Conservation (phyloP, 2,797 vertebrate species). For the Gobionotothen gibberifrons region DNA sequence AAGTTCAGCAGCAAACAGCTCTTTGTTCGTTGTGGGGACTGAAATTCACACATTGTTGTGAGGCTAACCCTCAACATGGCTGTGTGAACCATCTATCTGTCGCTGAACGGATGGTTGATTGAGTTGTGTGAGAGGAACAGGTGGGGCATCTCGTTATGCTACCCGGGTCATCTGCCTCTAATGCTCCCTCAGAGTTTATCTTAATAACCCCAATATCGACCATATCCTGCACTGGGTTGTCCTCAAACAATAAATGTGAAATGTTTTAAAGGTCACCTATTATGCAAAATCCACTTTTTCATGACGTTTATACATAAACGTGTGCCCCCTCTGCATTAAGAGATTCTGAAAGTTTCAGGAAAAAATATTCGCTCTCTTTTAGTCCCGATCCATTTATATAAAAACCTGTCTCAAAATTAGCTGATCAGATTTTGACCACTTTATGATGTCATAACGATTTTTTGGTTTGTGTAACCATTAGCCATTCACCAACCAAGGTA, state of each 20-base stretch:
- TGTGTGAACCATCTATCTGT: constrained; percentile 6
- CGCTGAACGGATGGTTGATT: neutral
- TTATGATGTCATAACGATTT: too few relatives aligned
- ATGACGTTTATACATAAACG: too few relatives aligned
- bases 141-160: constrained; percentile 3
- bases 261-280: neutral
- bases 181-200: constrained; percentile 8
- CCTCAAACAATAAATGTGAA: neutral
- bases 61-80: neutral
- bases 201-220: neutral
- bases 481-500: too few relatives aligned
- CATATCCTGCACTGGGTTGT: neutral
- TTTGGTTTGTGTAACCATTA: too few relatives aligned
- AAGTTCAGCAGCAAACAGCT: neutral
- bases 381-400: too few relatives aligned
- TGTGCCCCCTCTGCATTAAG: too few relatives aligned
- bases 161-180: constrained; percentile 31
- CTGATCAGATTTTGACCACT: too few relatives aligned
- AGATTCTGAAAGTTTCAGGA: too few relatives aligned
- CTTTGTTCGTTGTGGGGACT: neutral
- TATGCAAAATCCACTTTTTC: too few relatives aligned
- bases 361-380: too few relatives aligned
- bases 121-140: constrained; percentile 1
- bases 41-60: constrained; percentile 4
- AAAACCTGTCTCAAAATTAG: too few relatives aligned